phyloP scores from a whole-genome alignment of 2,888 invertebrate genomes.

The Mylabris sibirica region DNA sequence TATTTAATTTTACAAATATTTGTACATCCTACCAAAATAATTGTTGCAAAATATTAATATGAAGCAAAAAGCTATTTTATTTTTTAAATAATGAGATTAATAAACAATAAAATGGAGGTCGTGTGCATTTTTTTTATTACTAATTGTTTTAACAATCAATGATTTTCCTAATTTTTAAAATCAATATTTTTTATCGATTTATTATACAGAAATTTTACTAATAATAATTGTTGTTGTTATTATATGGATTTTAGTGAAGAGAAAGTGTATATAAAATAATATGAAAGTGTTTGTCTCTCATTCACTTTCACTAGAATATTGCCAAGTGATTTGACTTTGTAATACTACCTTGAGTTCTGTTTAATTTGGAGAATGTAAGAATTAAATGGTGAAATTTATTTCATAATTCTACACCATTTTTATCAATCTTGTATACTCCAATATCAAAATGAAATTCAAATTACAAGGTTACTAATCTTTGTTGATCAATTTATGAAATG shows the following conservation, averaged over 20 bases:
- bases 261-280: conserved; percentile 38
- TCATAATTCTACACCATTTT: not conserved
- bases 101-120: not conserved
- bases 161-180: not conserved
- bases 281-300: conserved; percentile 39
- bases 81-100: not conserved
- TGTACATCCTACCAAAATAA: conserved; percentile 3
- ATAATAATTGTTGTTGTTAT: not conserved
- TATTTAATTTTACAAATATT: conserved; percentile 3
- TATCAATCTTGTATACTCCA: not conserved
- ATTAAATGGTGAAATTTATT: conserved; percentile 16
- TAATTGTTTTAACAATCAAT: not conserved
- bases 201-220: not conserved
- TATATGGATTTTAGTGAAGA: conserved; percentile 34
- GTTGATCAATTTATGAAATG: not conserved
- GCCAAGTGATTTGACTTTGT: conserved; percentile 31
- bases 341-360: conserved; percentile 28
- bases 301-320: conserved; percentile 43
- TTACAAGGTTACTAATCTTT: not conserved
- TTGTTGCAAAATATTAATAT: not conserved
- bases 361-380: conserved; percentile 20
- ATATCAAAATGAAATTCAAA: not conserved
- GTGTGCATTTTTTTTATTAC: not conserved
- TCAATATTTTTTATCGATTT: not conserved
- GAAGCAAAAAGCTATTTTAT: not conserved